A percentile compares a stretch with the other conserved stretches of the same genome.
Evolutionary conservation across 2,888 invertebrate genomes (phyloP).

Genomic region (Synergus itoensis): DNA sequence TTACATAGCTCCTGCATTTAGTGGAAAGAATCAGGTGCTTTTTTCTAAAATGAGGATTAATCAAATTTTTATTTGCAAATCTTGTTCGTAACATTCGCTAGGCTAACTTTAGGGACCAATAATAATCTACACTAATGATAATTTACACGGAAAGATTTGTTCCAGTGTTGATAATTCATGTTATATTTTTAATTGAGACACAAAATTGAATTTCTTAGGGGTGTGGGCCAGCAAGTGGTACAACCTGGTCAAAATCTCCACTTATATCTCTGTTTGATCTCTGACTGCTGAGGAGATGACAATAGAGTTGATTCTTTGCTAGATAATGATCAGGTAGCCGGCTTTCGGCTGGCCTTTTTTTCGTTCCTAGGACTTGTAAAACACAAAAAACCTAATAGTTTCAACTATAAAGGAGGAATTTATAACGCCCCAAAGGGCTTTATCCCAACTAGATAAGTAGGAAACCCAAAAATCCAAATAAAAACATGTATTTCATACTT

Average conservation of each 20-base stretch:
- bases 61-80: too few species aligned
- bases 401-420: background rate
- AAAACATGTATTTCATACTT: too few species aligned
- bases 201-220: background rate
- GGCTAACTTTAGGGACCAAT: too few species aligned
- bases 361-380: background rate
- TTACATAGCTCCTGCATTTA: too few species aligned
- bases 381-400: background rate
- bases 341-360: background rate
- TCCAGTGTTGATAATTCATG: background rate
- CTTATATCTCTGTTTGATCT: background rate
- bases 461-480: background rate
- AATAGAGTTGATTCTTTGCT: background rate
- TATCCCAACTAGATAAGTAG: background rate
- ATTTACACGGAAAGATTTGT: too few species aligned
- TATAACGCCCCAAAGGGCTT: background rate
- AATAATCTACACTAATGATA: too few species aligned
- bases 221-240: constrained; percentile 3
- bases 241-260: background rate
- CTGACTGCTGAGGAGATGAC: constrained; percentile 5
- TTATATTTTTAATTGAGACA: background rate
- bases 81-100: too few species aligned
- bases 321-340: constrained; percentile 2
- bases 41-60: background rate
- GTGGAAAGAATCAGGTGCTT: too few species aligned